Base-by-base conservation (phyloP, 1,140 invertebrate species). In the Procambarus clarkii region DNA sequence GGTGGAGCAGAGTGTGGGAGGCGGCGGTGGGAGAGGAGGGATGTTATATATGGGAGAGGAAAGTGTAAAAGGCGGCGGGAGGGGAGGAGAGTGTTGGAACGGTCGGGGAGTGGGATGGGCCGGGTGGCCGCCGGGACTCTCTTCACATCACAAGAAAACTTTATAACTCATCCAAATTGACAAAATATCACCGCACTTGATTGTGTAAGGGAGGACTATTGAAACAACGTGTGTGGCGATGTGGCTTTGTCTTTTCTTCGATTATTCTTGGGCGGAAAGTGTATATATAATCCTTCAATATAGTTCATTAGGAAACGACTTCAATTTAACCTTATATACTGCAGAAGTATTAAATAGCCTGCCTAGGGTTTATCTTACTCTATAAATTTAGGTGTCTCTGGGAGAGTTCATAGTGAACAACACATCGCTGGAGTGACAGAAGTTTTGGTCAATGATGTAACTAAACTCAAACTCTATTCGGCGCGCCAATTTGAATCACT, bases 21-120 rank as follows among this genome's bases (percentile, higher is more conserved):
- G 50, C 50, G 50, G 50, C 8, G 13, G 50, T 54, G 8, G 8
- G 50, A 5, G 50, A 5, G 2, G 50, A 54, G 50, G 50, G 50
- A 54, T 9, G 50, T 54, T 54, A 54, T 9, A 54, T 54, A 54
- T 54, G 8, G 50, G 13, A 13, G 50, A 54, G 13, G 13, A 54
- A 9, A 13, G 50, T 54, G 13, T 0, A 9, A 9, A 54, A 9
- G 13, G 50, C 13, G 50, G 50, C 13, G 50, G 50, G 8, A 9
- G 50, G 50, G 50, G 8, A 9, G 21, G 50, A 89, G 64, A 81
- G 64, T 89, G 76, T 89, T 89, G 87, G 87, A 89, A 89, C 87
- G 87, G 74, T 79, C 87, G 79, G 79, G 79, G 83, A 89, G 87
- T 89, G 87, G 87, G 87, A 82, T 89, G 87, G 87, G 87, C 87